Conservation (phyloP, 2,888 invertebrate genomes). For the Phasia obesa region DNA sequence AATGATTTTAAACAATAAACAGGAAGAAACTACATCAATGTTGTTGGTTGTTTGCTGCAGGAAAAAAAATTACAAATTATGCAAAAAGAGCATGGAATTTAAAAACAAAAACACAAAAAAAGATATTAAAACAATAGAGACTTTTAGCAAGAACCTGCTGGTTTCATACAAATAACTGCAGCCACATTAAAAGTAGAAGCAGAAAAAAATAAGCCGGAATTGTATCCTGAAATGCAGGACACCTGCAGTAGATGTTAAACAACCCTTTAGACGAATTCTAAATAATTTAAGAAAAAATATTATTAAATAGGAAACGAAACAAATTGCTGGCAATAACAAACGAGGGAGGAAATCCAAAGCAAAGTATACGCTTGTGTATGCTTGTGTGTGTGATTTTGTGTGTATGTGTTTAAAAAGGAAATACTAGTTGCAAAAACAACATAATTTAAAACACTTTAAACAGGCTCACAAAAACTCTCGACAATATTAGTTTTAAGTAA, state of each 20-base stretch:
- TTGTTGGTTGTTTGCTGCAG: constrained; percentile 42
- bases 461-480: background rate
- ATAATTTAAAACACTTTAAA: constrained; percentile 1
- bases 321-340: constrained; percentile 56
- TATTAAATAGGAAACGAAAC: constrained; percentile 56
- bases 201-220: constrained; percentile 55
- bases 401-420: constrained; percentile 28
- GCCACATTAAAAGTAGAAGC: constrained; percentile 8
- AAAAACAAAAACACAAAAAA: constrained; percentile 10
- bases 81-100: constrained; percentile 40
- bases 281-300: constrained; percentile 19
- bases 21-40: constrained; percentile 61
- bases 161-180: constrained; percentile 59
- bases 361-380: background rate
- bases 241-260: constrained; percentile 66
- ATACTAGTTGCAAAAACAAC: constrained; percentile 17
- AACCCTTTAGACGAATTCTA: constrained; percentile 55
- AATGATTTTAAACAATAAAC: constrained; percentile 57
- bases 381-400: background rate
- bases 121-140: constrained; percentile 42
- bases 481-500: constrained; percentile 11
- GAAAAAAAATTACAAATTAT: constrained; percentile 25
- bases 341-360: constrained; percentile 44
- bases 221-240: constrained; percentile 63
- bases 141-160: constrained; percentile 59